Evolutionary conservation across 2,888 invertebrate species (phyloP), one percentile per base, ranked within the genome.

Genomic region (Hirtodrosophila cameraria): DNA sequence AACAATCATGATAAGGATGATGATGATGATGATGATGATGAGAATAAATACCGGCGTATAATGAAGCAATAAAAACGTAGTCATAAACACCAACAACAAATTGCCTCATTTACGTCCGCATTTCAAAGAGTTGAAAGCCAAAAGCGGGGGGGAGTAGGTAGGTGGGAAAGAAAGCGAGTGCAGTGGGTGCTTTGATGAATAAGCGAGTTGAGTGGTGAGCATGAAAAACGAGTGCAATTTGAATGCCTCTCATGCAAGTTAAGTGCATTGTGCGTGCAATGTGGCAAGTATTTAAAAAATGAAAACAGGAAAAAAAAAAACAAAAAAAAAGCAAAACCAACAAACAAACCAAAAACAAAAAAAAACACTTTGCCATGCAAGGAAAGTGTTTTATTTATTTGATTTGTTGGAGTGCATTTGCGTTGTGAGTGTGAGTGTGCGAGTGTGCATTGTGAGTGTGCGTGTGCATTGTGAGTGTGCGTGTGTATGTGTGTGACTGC

Each of bases 161-260:
- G 8, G 55, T 30, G 13, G 2, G 31, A 2, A 6, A n/a, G n/a
- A n/a, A n/a, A n/a, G n/a, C n/a, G n/a, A n/a, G n/a, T n/a, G n/a
- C n/a, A 18, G 33, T 23, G 36, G 2, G 18, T 53, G 53, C 27
- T 25, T 12, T 31, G 35, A 45, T 54, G 45, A 46, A 52, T 15
- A 63, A 13, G 38, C 23, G 62, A 50, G 53, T 31, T 35, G 27
- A 42, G 42, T 54, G 54, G 54, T 27, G 36, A 39, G 20, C 31
- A 20, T 43, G 35, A 45, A 30, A 20, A 62, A 42, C 33, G 46
- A 35, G 58, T 70, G 71, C 64, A 33, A 25, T 70, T 46, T 46
- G 23, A 70, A 57, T 70, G 64, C 23, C 30, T 46, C 39, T 46
- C 70, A 50, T 49, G 63, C 67, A 45, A 62, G 54, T 35, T 46